Evolutionary conservation across 30 jellyfish, hydroid and myxozoan species (phyloP).

Genomic region (Chrysaora quinquecirrha): DNA sequence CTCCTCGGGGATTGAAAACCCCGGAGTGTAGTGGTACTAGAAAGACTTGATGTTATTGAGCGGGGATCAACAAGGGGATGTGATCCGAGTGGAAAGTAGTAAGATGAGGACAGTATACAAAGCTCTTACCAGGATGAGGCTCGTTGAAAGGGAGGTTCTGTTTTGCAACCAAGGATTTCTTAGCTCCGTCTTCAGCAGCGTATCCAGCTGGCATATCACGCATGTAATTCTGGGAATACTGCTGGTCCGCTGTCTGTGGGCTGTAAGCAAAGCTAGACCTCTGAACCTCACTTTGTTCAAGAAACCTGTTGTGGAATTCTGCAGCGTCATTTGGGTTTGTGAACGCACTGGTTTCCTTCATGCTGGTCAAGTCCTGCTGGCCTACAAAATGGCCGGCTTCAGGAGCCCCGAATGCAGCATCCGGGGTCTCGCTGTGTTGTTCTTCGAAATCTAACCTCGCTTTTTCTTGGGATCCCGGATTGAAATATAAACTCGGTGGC

Average conservation of each 20-base stretch:
- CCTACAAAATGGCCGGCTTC: constrained; percentile 24
- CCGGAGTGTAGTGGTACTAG: too few relatives aligned
- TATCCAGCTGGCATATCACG: constrained; percentile 30
- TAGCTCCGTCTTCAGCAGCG: constrained; percentile 63
- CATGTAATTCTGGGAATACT: background rate
- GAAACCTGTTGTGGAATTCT: constrained; percentile 19
- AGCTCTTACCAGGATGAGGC: constrained; percentile 77
- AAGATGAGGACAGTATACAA: too few relatives aligned
- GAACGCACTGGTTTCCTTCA: constrained; percentile 4
- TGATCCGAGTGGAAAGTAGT: background rate
- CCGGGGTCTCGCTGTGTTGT: constrained; percentile 13
- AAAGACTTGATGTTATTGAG: too few relatives aligned
- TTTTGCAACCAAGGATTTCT: constrained; percentile 51
- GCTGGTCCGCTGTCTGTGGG: background rate
- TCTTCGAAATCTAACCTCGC: constrained; percentile 52
- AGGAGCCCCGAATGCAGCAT: background rate
- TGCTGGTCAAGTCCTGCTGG: constrained; percentile 4
- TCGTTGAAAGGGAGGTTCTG: constrained; percentile 69
- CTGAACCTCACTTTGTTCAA: constrained; percentile 60
- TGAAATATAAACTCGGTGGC: constrained; percentile 35
- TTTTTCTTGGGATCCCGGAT: constrained; percentile 59
- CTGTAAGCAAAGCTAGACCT: constrained; percentile 19
- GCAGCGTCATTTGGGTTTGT: constrained; percentile 43
- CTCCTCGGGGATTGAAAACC: too few relatives aligned
- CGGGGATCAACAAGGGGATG: too few relatives aligned